phyloP scores from a whole-genome alignment of 2,888 invertebrate species.

The Hesperia comma region DNA sequence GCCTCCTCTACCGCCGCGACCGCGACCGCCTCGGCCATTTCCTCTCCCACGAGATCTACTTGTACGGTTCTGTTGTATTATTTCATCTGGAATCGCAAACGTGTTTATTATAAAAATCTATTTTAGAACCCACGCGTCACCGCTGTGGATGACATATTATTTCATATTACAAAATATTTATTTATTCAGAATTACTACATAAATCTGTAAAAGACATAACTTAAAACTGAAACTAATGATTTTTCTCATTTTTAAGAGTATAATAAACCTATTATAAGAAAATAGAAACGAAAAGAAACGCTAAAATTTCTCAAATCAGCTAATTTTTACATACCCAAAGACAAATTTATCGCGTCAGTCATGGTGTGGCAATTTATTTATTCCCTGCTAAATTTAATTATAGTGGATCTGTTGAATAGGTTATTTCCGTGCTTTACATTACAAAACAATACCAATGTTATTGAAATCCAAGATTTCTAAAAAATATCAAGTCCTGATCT shows the following conservation, averaged over 20 bases:
- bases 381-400: not conserved
- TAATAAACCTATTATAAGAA: not conserved
- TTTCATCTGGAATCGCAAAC: slow-evolving; percentile 61
- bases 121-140: slow-evolving; percentile 37
- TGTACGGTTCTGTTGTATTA: slow-evolving; percentile 69
- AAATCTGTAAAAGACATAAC: not conserved
- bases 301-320: slow-evolving; percentile 32
- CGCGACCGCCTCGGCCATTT: slow-evolving; percentile 51
- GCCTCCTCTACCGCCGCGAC: slow-evolving; percentile 52
- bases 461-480: not conserved
- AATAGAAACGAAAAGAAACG: not conserved
- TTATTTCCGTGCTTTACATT: not conserved
- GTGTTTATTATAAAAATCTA: slow-evolving; percentile 12
- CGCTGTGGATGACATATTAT: slow-evolving; percentile 28
- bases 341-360: slow-evolving; percentile 76
- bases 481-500: not conserved
- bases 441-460: not conserved
- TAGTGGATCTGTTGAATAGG: not conserved
- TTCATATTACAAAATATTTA: not conserved
- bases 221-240: not conserved
- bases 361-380: slow-evolving; percentile 47
- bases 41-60: slow-evolving; percentile 69
- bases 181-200: not conserved
- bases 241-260: not conserved
- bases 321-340: slow-evolving; percentile 66